Evolutionary conservation across 2,113 vertebrate species (phyloP).

Genomic region (Leiothrix lutea): DNA sequence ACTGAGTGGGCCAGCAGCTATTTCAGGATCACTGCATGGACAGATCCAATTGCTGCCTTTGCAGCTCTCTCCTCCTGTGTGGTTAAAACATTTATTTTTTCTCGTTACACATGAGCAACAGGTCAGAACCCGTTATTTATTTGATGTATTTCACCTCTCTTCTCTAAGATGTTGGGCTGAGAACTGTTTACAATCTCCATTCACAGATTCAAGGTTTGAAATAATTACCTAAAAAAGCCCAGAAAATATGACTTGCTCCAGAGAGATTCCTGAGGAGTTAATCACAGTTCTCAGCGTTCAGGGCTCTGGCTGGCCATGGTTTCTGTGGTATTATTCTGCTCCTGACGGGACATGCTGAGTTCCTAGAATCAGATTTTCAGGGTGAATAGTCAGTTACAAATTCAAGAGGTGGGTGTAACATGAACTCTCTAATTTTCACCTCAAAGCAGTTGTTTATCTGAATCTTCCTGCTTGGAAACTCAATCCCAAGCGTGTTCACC

Average conservation of each 20-base stretch:
- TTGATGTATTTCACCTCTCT: not conserved
- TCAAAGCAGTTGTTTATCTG: conserved; percentile 27
- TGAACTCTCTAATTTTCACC: conserved; percentile 41
- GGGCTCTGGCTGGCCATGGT: not conserved
- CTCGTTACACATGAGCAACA: not conserved
- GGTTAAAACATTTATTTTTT: not conserved
- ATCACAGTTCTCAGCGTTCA: not conserved
- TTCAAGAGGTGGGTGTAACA: conserved; percentile 30
- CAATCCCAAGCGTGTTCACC: not conserved
- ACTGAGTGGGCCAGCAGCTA: not conserved
- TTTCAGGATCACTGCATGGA: not conserved
- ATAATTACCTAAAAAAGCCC: not conserved
- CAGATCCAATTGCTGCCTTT: not conserved
- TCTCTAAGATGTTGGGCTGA: not conserved
- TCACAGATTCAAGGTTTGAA: not conserved
- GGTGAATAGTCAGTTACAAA: conserved; percentile 18
- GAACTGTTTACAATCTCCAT: not conserved
- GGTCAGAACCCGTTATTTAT: not conserved
- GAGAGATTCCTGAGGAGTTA: conserved; percentile 21
- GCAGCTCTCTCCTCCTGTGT: not conserved
- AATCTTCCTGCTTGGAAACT: conserved; percentile 31
- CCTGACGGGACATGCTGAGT: conserved; percentile 17
- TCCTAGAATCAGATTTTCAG: conserved; percentile 27
- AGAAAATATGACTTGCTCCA: not conserved
- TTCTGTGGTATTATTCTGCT: conserved; percentile 19